Percentiles rank a stretch among this genome's conserved stretches.
These are phyloP conservation scores for Melieria omissa DNA, from an alignment of 2,888 invertebrate species.

Conservation along the genomic window DNA sequence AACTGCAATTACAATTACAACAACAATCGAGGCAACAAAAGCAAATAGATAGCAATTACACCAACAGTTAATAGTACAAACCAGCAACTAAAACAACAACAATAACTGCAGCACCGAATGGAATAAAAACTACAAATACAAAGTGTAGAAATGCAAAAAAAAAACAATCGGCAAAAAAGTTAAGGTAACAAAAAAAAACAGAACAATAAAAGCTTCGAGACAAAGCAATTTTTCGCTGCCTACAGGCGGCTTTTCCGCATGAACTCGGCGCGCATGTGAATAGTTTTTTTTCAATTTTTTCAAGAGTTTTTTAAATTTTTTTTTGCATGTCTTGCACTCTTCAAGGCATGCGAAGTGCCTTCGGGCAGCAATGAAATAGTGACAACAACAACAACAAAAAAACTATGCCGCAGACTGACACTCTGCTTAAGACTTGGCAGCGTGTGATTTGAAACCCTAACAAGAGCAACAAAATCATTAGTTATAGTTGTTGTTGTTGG, in stretches of 20 bases:
- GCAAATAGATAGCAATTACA: background rate
- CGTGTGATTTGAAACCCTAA: too few relatives aligned
- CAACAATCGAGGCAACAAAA: background rate
- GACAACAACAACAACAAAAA: background rate
- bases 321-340: background rate
- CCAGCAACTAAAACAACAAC: background rate
- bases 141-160: background rate
- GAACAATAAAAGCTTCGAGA: background rate
- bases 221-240: constrained; percentile 23
- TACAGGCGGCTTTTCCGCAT: constrained; percentile 23
- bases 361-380: background rate
- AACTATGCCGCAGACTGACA: too few relatives aligned
- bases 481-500: too few relatives aligned
- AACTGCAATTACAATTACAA: constrained; percentile 5
- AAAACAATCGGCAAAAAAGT: constrained; percentile 14
- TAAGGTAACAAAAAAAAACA: background rate
- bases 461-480: too few relatives aligned
- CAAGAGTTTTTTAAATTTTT: too few relatives aligned
- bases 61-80: too few relatives aligned
- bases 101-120: background rate
- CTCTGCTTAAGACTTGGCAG: too few relatives aligned
- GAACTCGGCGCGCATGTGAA: background rate
- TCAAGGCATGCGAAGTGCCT: constrained; percentile 12
- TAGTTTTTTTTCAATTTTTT: background rate
- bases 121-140: background rate